phyloP scores from a whole-genome alignment of 2,797 vertebrate species.

The Brachymystax lenok region DNA sequence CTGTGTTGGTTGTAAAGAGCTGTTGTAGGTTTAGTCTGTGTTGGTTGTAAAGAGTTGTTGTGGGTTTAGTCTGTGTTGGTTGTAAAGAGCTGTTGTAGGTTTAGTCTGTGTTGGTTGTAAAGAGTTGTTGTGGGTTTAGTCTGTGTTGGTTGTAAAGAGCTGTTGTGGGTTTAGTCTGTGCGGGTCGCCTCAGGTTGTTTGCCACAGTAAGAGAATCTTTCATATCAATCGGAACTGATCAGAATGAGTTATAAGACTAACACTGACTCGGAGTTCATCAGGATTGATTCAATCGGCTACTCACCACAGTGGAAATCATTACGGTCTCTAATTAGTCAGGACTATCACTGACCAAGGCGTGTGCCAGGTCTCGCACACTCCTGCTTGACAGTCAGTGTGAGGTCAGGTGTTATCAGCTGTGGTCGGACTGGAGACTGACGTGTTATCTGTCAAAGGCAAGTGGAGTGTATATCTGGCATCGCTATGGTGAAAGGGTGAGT shows the following conservation, averaged over 20 bases:
- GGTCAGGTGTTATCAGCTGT: background rate
- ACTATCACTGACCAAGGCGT: constrained; percentile 22
- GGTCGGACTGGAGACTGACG: background rate
- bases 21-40: too few species aligned
- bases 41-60: background rate
- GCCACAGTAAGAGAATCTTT: background rate
- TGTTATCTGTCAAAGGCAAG: background rate
- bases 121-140: too few species aligned
- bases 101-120: too few species aligned
- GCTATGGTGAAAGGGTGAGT: background rate
- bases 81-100: background rate
- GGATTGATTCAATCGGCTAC: constrained; percentile 6
- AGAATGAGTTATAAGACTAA: background rate
- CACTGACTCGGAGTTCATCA: background rate
- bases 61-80: background rate
- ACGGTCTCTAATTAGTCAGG: constrained; percentile 2
- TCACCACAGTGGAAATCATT: constrained; percentile 12
- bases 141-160: background rate
- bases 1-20: too few species aligned
- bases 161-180: background rate
- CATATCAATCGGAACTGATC: background rate
- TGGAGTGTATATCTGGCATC: background rate
- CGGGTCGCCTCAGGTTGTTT: too few species aligned
- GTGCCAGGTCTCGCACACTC: background rate
- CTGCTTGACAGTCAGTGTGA: background rate